Conservation (phyloP, 2,888 invertebrate genomes). For the Holacanthella duospinosa region DNA sequence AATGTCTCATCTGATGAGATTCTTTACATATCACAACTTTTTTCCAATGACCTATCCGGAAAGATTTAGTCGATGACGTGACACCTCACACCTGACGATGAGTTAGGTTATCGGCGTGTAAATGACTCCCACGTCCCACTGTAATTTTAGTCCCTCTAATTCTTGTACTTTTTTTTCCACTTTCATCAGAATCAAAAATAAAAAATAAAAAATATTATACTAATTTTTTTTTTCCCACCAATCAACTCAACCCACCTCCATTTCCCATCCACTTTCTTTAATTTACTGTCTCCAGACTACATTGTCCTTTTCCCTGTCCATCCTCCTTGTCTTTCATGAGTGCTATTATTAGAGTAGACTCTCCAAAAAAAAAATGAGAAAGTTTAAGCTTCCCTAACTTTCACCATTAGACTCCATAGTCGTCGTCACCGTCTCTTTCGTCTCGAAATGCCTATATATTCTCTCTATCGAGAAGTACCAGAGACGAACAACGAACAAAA, state of each 20-base stretch:
- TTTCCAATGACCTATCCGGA: too few relatives aligned
- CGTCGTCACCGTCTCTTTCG: background rate
- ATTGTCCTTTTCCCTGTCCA: conserved; percentile 2
- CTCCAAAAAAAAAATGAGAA: background rate
- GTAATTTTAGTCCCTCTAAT: too few relatives aligned
- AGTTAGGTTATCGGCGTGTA: too few relatives aligned
- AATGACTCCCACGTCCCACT: too few relatives aligned
- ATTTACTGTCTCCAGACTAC: too few relatives aligned
- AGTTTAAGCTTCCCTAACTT: background rate
- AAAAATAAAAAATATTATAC: background rate
- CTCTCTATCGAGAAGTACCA: background rate
- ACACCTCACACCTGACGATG: too few relatives aligned
- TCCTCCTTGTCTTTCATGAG: background rate
- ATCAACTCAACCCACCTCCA: background rate
- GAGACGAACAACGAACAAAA: too few relatives aligned
- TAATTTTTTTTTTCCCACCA: background rate
- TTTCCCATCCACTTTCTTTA: background rate
- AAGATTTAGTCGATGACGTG: too few relatives aligned
- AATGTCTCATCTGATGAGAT: too few relatives aligned
- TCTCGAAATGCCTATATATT: background rate
- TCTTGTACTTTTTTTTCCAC: too few relatives aligned
- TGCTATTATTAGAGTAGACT: background rate
- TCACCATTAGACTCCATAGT: background rate
- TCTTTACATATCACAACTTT: too few relatives aligned
- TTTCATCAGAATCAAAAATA: too few relatives aligned